Conservation (phyloP, 2,888 invertebrate genomes). For the Zonitis immaculata region DNA sequence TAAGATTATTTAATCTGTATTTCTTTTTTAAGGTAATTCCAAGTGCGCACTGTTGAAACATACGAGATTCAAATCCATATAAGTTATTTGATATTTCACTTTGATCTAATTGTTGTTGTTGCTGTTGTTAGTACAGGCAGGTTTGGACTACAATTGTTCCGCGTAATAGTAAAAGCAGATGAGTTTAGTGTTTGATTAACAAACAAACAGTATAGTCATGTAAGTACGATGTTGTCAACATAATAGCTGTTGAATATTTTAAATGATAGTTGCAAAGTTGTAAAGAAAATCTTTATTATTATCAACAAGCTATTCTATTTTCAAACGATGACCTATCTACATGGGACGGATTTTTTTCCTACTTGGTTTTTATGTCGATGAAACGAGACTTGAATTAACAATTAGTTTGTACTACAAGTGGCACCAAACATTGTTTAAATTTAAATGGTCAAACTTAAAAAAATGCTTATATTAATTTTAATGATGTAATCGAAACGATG, state of each 20-base stretch:
- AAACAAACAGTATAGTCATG: conserved; percentile 20
- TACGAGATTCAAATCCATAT: neutral
- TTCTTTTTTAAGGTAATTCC: too few species aligned
- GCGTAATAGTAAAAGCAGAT: conserved; percentile 18
- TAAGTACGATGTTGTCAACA: conserved; percentile 7
- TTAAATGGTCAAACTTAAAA: too few species aligned
- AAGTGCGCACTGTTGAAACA: too few species aligned
- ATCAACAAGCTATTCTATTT: conserved; percentile 8
- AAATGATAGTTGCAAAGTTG: conserved; percentile 1
- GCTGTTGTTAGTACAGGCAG: neutral
- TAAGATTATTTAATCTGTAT: too few species aligned
- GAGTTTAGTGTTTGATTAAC: conserved; percentile 26
- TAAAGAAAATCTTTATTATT: neutral
- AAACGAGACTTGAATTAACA: neutral
- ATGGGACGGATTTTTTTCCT: neutral
- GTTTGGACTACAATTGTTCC: neutral
- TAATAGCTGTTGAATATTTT: conserved; percentile 20
- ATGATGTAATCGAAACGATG: conserved; percentile 19
- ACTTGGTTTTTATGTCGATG: too few species aligned
- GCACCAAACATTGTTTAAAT: too few species aligned
- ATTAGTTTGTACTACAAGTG: conserved; percentile 1
- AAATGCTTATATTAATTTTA: conserved; percentile 13
- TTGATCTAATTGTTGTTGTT: conserved; percentile 1
- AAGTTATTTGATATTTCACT: neutral
- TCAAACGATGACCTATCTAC: neutral